Evolutionary conservation across 2,888 invertebrate species (phyloP).

Genomic region (Drymonia ruficornis): DNA sequence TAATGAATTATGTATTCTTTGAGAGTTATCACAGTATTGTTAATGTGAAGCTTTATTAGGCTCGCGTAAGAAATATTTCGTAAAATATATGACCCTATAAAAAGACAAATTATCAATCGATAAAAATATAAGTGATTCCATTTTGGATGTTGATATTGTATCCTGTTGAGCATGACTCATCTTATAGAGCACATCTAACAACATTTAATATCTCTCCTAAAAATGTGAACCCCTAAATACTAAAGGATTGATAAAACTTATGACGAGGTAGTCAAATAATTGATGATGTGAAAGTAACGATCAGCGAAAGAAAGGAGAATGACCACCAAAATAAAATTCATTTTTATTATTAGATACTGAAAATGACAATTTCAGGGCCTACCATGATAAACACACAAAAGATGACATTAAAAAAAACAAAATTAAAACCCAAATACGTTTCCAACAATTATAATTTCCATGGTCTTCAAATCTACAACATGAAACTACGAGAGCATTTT

Average conservation of each 20-base stretch:
- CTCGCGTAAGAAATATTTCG: background rate
- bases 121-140: background rate
- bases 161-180: background rate
- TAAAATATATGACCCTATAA: background rate
- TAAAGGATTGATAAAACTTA: no score
- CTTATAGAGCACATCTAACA: no score
- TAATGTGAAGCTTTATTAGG: slow-evolving; percentile 6
- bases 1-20: slow-evolving; percentile 2
- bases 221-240: no score
- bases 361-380: no score
- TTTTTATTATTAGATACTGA: no score
- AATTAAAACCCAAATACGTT: background rate
- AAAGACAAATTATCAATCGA: background rate
- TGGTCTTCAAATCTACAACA: background rate
- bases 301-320: no score
- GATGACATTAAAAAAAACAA: background rate
- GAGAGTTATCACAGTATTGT: background rate
- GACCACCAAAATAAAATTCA: no score
- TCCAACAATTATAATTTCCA: background rate
- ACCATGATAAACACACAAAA: background rate
- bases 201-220: no score
- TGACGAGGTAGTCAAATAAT: no score
- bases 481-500: slow-evolving; percentile 3
- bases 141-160: background rate
- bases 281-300: no score